Conservation (phyloP, 2,113 vertebrate genomes). For the Albula goreensis region DNA sequence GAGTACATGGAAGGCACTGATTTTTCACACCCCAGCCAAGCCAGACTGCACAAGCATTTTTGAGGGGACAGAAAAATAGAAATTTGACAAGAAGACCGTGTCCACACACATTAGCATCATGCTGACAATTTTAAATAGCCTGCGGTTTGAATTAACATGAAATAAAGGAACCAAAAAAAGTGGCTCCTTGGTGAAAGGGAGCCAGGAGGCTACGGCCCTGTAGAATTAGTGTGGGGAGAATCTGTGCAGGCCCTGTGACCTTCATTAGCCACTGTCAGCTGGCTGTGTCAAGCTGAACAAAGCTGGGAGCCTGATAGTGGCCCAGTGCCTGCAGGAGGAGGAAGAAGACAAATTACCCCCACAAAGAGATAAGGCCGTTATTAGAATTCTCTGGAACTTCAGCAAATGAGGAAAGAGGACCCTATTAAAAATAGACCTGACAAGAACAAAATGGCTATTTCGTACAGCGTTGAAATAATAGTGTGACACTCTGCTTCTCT, state of each 20-base stretch:
- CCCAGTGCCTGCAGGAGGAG: slow-evolving; percentile 33
- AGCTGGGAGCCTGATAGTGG: slow-evolving; percentile 42
- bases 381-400: slow-evolving; percentile 46
- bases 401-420: slow-evolving; percentile 39
- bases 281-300: slow-evolving; percentile 42
- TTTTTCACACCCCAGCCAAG: not conserved
- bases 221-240: slow-evolving; percentile 34
- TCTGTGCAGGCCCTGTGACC: slow-evolving; percentile 48
- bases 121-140: slow-evolving; percentile 15
- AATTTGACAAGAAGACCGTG: not conserved
- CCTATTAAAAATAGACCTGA: slow-evolving; percentile 31
- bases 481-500: not conserved
- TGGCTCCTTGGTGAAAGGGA: slow-evolving; percentile 14
- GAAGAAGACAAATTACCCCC: slow-evolving; percentile 51
- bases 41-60: not conserved
- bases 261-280: slow-evolving; percentile 58
- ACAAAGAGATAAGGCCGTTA: slow-evolving; percentile 53
- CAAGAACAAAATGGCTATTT: slow-evolving; percentile 36
- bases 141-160: not conserved
- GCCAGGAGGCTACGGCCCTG: slow-evolving; percentile 21
- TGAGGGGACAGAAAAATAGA: not conserved
- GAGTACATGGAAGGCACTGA: not conserved
- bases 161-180: slow-evolving; percentile 14
- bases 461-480: slow-evolving; percentile 5
- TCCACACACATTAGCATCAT: slow-evolving; percentile 8